Conservation (phyloP, 2,888 invertebrate genomes). For the Rhogogaster chlorosoma region DNA sequence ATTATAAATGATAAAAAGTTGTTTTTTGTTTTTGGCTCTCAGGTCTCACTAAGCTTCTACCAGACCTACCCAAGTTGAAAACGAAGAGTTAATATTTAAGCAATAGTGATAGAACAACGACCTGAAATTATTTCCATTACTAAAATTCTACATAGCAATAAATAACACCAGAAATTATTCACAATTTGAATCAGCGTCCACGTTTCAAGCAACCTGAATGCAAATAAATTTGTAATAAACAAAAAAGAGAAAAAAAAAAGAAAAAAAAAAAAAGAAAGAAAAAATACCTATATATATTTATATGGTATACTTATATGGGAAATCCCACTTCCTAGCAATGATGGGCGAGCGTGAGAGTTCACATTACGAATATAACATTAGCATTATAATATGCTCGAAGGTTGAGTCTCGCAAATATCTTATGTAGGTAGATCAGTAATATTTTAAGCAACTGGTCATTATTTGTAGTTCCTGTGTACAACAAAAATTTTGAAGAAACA, state of each 20-base stretch:
- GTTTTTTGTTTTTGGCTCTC: conserved; percentile 1
- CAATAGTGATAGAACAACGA: conserved; percentile 19
- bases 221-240: conserved; percentile 55
- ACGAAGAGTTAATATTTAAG: conserved; percentile 9
- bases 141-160: conserved; percentile 11
- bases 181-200: conserved; percentile 36
- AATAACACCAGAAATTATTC: conserved; percentile 44
- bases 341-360: conserved; percentile 49
- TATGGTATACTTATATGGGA: conserved; percentile 35
- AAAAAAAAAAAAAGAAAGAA: neutral
- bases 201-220: conserved; percentile 62
- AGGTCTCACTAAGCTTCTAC: conserved; percentile 1
- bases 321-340: conserved; percentile 42
- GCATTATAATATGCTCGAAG: conserved; percentile 55
- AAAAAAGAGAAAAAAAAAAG: conserved; percentile 51
- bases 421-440: conserved; percentile 60
- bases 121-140: neutral
- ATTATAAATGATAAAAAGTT: conserved; percentile 38
- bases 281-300: neutral
- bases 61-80: neutral
- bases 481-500: neutral
- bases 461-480: conserved; percentile 39
- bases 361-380: conserved; percentile 51
- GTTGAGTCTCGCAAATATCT: conserved; percentile 58
- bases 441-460: conserved; percentile 34